Conservation (phyloP, 1,140 invertebrate genomes). For the Caenorhabditis brenneri region DNA sequence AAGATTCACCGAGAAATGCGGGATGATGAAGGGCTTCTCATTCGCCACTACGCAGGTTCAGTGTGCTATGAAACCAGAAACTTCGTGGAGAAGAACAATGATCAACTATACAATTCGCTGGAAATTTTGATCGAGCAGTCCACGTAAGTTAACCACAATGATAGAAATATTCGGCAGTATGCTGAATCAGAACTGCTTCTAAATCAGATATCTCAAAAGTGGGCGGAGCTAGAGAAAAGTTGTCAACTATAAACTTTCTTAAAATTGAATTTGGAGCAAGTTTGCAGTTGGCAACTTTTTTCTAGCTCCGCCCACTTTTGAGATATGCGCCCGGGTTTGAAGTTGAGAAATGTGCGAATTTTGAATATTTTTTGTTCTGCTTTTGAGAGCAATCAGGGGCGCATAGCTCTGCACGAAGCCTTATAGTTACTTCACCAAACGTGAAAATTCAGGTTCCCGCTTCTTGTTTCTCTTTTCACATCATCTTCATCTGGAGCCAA, state of each 20-base stretch:
- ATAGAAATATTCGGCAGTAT: not conserved
- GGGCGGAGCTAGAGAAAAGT: too few relatives aligned
- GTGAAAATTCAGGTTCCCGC: not conserved
- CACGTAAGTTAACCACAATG: not conserved
- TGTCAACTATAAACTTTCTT: too few relatives aligned
- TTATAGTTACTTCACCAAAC: too few relatives aligned
- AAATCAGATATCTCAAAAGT: too few relatives aligned
- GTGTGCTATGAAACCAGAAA: slow-evolving; percentile 94
- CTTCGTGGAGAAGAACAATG: slow-evolving; percentile 98
- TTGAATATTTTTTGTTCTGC: too few relatives aligned
- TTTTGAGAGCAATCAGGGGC: too few relatives aligned
- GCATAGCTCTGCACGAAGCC: too few relatives aligned
- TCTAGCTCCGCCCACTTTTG: too few relatives aligned
- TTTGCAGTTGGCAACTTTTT: too few relatives aligned
- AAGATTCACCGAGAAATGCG: slow-evolving; percentile 88
- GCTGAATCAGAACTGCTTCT: not conserved
- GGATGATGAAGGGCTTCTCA: slow-evolving; percentile 94
- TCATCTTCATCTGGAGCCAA: not conserved
- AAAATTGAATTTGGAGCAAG: too few relatives aligned
- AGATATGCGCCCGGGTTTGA: too few relatives aligned
- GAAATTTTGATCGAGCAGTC: slow-evolving; percentile 74
- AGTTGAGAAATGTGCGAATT: too few relatives aligned
- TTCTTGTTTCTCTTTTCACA: not conserved
- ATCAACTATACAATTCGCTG: slow-evolving; percentile 90
- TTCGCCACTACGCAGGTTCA: slow-evolving; percentile 94